Evolutionary conservation across 2,113 vertebrate species (phyloP).

Genomic region (Lepus timidus): DNA sequence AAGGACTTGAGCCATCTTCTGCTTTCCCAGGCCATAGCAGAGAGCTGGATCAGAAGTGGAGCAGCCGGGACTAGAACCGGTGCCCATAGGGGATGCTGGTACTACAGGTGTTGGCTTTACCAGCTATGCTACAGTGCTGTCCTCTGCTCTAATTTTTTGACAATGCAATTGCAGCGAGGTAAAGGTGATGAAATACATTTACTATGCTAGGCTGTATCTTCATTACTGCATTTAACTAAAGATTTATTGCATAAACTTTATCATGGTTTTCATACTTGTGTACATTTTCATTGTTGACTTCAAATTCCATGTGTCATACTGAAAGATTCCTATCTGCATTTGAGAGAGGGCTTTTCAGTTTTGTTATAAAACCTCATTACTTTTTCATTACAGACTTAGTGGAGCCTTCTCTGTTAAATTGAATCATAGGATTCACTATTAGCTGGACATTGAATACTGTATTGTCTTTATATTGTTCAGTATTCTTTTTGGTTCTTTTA

Average conservation of each 20-base stretch:
- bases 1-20: too few relatives aligned
- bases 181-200: not conserved
- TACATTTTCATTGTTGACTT: not conserved
- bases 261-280: not conserved
- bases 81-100: too few relatives aligned
- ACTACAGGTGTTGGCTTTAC: too few relatives aligned
- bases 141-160: not conserved
- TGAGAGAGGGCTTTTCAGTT: slow-evolving; percentile 79
- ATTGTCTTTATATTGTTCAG: slow-evolving; percentile 82
- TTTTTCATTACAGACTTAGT: slow-evolving; percentile 88
- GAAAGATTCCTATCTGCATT: slow-evolving; percentile 79
- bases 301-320: slow-evolving; percentile 73
- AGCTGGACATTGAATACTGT: slow-evolving; percentile 88
- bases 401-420: slow-evolving; percentile 86
- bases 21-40: too few relatives aligned
- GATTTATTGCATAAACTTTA: slow-evolving; percentile 17
- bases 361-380: slow-evolving; percentile 86
- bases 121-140: too few relatives aligned
- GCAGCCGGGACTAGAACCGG: too few relatives aligned
- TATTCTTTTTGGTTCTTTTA: slow-evolving; percentile 83
- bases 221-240: slow-evolving; percentile 45
- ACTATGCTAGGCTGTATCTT: not conserved
- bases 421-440: slow-evolving; percentile 85
- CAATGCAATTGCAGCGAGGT: not conserved
- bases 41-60: too few relatives aligned